Percentiles rank a stretch among this genome's conserved stretches.
phyloP scores from a whole-genome alignment of 2,797 vertebrate genomes.

The Eleutherodactylus coqui region DNA sequence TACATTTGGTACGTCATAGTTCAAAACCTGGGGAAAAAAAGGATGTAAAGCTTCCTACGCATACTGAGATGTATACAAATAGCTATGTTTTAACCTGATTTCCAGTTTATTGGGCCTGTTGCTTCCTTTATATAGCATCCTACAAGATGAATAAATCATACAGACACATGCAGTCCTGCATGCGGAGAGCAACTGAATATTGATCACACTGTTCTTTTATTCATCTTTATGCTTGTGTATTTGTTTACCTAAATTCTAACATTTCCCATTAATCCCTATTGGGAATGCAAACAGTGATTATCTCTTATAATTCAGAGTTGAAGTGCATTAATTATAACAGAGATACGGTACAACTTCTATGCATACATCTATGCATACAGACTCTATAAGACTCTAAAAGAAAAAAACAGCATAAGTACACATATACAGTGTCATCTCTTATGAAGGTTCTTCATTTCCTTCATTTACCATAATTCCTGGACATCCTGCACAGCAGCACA shows the following conservation, averaged over 20 bases:
- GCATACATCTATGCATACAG: too few relatives aligned
- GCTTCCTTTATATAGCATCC: constrained; percentile 51
- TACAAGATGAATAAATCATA: constrained; percentile 56
- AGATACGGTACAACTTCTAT: background rate
- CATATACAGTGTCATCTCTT: background rate
- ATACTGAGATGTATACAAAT: constrained; percentile 25
- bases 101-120: constrained; percentile 39
- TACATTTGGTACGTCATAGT: too few relatives aligned
- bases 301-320: background rate
- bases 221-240: constrained; percentile 37
- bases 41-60: background rate
- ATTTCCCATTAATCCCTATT: constrained; percentile 16
- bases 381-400: too few relatives aligned
- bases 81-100: constrained; percentile 47
- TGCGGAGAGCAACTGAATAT: constrained; percentile 60
- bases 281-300: constrained; percentile 4
- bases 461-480: background rate
- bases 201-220: constrained; percentile 48
- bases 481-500: too few relatives aligned
- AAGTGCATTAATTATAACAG: constrained; percentile 11
- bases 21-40: background rate
- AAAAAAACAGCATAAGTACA: background rate
- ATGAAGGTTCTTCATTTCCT: background rate
- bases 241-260: constrained; percentile 40
- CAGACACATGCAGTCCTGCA: constrained; percentile 41